phyloP scores from a whole-genome alignment of 2,888 invertebrate genomes.

The Himalopsyche kuldschensis region DNA sequence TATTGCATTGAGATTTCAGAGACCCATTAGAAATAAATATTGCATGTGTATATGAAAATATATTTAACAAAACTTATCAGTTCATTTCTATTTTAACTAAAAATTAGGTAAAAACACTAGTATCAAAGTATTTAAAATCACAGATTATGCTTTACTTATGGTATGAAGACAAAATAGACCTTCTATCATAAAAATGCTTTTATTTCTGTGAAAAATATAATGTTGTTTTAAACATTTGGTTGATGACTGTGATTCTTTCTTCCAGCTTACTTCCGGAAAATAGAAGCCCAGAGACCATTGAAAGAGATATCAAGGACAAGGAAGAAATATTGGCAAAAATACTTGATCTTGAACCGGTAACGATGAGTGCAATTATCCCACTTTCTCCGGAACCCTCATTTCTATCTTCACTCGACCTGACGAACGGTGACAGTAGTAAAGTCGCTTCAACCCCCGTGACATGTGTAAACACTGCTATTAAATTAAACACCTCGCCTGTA shows the following conservation, averaged over 20 bases:
- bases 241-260: conserved; percentile 19
- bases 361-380: conserved; percentile 30
- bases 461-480: neutral
- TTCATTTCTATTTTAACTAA: too few relatives aligned
- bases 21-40: too few relatives aligned
- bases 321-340: conserved; percentile 72
- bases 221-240: neutral
- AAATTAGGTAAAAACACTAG: too few relatives aligned
- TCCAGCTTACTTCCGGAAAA: conserved; percentile 57
- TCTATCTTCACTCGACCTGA: conserved; percentile 8
- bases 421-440: neutral
- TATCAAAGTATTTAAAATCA: too few relatives aligned
- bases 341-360: conserved; percentile 61
- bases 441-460: neutral
- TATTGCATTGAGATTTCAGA: too few relatives aligned
- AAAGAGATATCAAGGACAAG: conserved; percentile 73
- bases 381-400: conserved; percentile 10
- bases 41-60: too few relatives aligned
- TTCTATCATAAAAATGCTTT: conserved; percentile 6
- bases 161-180: too few relatives aligned
- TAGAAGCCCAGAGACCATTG: conserved; percentile 66
- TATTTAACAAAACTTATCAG: too few relatives aligned
- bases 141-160: too few relatives aligned
- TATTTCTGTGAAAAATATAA: neutral
- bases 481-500: conserved; percentile 45